Conservation (phyloP, 2,113 vertebrate genomes). For the Psettodes erumei region DNA sequence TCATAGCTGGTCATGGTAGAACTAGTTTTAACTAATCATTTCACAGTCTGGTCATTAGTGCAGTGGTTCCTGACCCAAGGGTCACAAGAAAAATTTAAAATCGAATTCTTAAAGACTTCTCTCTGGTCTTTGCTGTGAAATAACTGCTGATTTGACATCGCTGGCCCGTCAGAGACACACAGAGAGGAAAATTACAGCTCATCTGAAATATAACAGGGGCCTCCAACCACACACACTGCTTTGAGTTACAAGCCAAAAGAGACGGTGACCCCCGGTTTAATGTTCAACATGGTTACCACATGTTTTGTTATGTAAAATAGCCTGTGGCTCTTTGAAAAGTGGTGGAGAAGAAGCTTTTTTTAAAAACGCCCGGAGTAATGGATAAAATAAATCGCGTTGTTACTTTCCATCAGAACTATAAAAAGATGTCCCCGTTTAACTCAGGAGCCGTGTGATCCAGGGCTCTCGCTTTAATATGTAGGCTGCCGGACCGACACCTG, state of each 20-base stretch:
- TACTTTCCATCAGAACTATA: constrained; percentile 5
- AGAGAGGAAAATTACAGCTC: background rate
- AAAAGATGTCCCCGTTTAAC: constrained; percentile 35
- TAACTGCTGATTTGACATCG: background rate
- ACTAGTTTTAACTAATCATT: background rate
- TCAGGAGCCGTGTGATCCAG: background rate
- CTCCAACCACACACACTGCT: background rate
- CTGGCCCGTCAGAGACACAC: background rate
- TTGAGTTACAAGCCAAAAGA: background rate
- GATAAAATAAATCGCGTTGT: background rate
- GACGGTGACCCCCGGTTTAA: background rate
- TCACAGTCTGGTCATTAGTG: background rate
- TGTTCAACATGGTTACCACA: background rate
- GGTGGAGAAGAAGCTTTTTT: too few species aligned
- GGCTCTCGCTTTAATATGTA: background rate
- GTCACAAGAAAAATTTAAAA: too few species aligned
- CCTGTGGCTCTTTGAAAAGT: too few species aligned
- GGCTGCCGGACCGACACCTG: constrained; percentile 1
- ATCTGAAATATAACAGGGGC: background rate
- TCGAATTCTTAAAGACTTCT: too few species aligned
- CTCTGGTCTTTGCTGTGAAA: background rate
- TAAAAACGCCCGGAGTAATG: too few species aligned
- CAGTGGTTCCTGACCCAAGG: background rate
- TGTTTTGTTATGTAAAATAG: background rate
- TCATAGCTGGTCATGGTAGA: background rate